These are phyloP conservation scores for Gallinago solitaria DNA, from an alignment of 2,797 vertebrate species.

Conservation along the genomic window DNA sequence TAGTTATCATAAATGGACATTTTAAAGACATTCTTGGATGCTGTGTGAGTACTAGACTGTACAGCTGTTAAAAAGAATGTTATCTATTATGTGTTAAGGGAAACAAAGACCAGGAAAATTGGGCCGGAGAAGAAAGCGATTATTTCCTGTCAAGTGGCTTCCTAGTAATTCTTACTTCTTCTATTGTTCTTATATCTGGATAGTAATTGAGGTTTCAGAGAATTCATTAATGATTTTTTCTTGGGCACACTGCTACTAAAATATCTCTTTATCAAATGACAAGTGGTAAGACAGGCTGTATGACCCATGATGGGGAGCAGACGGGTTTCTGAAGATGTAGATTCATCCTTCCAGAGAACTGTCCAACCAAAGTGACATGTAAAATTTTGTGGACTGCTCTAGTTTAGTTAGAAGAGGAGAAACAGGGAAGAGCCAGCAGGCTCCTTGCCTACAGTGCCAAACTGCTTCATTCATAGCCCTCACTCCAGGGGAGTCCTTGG, in stretches of 20 bases:
- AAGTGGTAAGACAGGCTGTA: neutral
- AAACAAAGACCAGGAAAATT: neutral
- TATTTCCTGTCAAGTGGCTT: neutral
- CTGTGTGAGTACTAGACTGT: neutral
- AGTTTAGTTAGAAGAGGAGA: neutral
- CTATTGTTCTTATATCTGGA: neutral
- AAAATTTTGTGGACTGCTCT: neutral
- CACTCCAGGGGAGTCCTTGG: neutral
- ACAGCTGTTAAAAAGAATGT: neutral
- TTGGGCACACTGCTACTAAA: neutral
- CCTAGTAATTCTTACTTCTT: neutral
- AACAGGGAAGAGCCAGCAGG: neutral
- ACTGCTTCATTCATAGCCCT: neutral
- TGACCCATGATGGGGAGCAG: neutral
- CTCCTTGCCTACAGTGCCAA: neutral
- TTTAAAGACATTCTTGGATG: neutral
- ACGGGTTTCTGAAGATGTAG: neutral
- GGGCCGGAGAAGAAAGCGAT: neutral
- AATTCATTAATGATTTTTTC: neutral
- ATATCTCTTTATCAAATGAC: neutral
- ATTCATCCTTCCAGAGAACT: neutral
- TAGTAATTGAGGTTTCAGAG: neutral
- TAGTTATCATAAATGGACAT: neutral
- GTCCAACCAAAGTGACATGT: neutral
- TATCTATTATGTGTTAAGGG: neutral